These are phyloP conservation scores for Cyclophora albipunctata DNA, from an alignment of 2,888 invertebrate genomes.

Conservation along the genomic window DNA sequence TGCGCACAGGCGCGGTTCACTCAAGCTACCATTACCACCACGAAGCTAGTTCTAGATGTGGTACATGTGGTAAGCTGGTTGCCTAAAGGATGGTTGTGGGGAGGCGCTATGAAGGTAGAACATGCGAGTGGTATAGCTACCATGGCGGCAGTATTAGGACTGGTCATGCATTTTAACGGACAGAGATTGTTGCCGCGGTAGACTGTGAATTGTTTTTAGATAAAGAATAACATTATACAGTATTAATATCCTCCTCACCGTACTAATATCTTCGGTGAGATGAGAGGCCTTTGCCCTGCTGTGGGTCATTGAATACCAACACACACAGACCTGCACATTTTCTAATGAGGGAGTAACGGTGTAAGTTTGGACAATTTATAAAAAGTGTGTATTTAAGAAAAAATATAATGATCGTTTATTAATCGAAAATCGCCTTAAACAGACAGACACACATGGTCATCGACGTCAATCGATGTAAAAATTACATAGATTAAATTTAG, in stretches of 20 bases:
- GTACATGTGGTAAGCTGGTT: slow-evolving; percentile 87
- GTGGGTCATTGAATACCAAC: background rate
- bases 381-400: too few relatives aligned
- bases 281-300: background rate
- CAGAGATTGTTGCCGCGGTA: slow-evolving; percentile 36
- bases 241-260: too few relatives aligned
- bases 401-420: too few relatives aligned
- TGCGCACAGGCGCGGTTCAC: slow-evolving; percentile 53
- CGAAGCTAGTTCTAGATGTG: slow-evolving; percentile 77
- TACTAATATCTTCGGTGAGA: background rate
- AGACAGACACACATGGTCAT: too few relatives aligned
- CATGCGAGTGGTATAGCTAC: slow-evolving; percentile 47
- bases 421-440: too few relatives aligned
- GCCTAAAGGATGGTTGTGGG: slow-evolving; percentile 87
- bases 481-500: too few relatives aligned
- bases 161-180: slow-evolving; percentile 52
- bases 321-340: background rate
- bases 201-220: background rate
- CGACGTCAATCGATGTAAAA: too few relatives aligned
- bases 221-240: too few relatives aligned
- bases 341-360: too few relatives aligned
- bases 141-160: slow-evolving; percentile 42
- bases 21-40: slow-evolving; percentile 48
- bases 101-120: slow-evolving; percentile 73
- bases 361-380: too few relatives aligned